Evolutionary conservation across 2,888 invertebrate genomes (phyloP).

Genomic region (Odontocerum albicorne): DNA sequence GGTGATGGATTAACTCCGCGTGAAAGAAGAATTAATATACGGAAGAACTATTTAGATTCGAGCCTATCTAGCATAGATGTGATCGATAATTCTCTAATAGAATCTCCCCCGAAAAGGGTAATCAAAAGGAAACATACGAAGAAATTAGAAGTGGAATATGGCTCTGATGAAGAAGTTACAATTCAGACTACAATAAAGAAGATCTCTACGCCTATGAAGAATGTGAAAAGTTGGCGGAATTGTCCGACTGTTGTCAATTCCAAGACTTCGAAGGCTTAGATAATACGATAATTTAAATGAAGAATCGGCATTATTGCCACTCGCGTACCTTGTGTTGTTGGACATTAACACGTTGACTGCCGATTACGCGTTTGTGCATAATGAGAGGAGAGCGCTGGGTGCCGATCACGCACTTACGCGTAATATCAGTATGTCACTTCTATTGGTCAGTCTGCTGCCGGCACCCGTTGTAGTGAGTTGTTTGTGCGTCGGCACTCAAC

Average conservation of each 20-base stretch:
- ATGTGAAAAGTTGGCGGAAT: constrained; percentile 48
- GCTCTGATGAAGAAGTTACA: constrained; percentile 46
- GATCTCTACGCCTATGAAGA: constrained; percentile 42
- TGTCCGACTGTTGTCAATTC: constrained; percentile 48
- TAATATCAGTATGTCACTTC: too few relatives aligned
- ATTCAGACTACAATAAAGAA: constrained; percentile 47
- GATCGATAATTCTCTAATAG: constrained; percentile 52
- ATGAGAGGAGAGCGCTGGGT: too few relatives aligned
- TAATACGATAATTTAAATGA: too few relatives aligned
- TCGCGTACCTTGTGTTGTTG: too few relatives aligned
- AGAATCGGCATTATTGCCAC: too few relatives aligned
- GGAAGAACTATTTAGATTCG: constrained; percentile 20
- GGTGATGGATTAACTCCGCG: constrained; percentile 45
- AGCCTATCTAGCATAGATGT: constrained; percentile 49
- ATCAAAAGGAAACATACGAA: constrained; percentile 46
- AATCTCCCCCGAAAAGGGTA: constrained; percentile 38
- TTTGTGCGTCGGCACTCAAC: too few relatives aligned
- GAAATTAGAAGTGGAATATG: constrained; percentile 40
- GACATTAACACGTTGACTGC: too few relatives aligned
- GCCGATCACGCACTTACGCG: too few relatives aligned
- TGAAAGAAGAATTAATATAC: constrained; percentile 18
- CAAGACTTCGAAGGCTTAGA: constrained; percentile 11
- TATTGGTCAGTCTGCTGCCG: too few relatives aligned
- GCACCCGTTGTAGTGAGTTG: too few relatives aligned
- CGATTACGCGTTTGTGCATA: too few relatives aligned